A percentile compares a stretch with the other conserved stretches of the same genome.
phyloP scores from a whole-genome alignment of 2,113 vertebrate genomes.

The Henicopernis longicauda region DNA sequence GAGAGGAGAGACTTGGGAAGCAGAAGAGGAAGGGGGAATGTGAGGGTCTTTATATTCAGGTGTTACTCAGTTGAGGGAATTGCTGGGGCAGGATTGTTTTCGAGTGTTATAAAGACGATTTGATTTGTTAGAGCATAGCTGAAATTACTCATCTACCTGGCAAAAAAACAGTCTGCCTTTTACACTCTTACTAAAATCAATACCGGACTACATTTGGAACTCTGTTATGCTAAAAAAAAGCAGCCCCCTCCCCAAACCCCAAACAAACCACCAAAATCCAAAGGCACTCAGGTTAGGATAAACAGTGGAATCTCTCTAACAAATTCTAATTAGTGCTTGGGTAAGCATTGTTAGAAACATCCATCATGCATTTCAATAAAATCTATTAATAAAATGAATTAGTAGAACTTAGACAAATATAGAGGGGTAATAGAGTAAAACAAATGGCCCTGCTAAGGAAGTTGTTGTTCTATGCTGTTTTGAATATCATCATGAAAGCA shows the following conservation, averaged over 20 bases:
- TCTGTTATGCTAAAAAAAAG: neutral
- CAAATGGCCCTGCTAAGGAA: neutral
- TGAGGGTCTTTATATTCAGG: neutral
- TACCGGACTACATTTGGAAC: neutral
- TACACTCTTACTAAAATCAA: neutral
- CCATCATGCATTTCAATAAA: neutral
- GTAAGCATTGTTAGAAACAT: neutral
- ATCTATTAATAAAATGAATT: conserved; percentile 12
- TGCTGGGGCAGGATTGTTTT: neutral
- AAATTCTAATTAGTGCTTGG: neutral
- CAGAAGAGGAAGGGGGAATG: neutral
- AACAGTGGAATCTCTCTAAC: neutral
- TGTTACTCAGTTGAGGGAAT: neutral
- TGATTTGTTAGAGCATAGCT: neutral
- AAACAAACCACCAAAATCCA: neutral
- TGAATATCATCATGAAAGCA: neutral
- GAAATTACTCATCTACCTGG: neutral
- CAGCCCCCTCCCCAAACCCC: rapidly evolving
- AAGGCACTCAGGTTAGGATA: neutral
- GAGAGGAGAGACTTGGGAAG: neutral
- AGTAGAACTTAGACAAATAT: neutral
- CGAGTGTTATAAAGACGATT: neutral
- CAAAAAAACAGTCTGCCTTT: neutral
- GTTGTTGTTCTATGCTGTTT: neutral
- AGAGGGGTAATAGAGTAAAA: neutral